phyloP scores from a whole-genome alignment of 2,113 vertebrate genomes.

The Sceloporus undulatus region DNA sequence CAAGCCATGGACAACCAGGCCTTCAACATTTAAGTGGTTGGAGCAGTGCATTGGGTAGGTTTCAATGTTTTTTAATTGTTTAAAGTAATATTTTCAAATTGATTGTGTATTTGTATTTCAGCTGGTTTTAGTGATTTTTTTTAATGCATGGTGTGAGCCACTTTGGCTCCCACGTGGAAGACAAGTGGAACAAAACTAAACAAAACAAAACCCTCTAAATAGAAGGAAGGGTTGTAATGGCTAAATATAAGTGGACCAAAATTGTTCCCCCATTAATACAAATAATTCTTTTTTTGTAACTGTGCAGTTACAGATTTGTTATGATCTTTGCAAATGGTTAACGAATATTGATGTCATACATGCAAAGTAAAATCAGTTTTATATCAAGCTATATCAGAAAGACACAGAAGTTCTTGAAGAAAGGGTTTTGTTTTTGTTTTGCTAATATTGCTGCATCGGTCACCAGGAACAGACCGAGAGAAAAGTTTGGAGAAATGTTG shows the following conservation, averaged over 20 bases:
- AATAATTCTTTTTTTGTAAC: neutral
- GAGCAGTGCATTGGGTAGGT: no score
- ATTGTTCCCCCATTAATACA: neutral
- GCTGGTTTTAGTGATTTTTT: no score
- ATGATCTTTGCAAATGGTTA: neutral
- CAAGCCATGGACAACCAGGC: no score
- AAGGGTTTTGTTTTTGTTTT: neutral
- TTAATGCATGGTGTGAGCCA: no score
- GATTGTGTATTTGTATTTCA: no score
- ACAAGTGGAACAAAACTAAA: no score
- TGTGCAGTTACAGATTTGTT: neutral
- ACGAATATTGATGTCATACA: neutral
- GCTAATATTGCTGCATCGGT: neutral
- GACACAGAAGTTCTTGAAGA: neutral
- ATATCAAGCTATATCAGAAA: neutral
- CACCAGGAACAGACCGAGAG: neutral
- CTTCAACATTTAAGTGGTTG: no score
- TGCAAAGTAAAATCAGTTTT: neutral
- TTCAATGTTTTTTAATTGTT: no score
- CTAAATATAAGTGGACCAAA: neutral
- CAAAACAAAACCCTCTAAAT: neutral
- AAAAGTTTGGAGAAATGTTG: neutral
- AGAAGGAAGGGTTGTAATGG: neutral
- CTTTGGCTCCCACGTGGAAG: no score
- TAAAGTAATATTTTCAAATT: no score